Conservation (phyloP, 2,888 invertebrate genomes). For the Pterostichus niger region DNA sequence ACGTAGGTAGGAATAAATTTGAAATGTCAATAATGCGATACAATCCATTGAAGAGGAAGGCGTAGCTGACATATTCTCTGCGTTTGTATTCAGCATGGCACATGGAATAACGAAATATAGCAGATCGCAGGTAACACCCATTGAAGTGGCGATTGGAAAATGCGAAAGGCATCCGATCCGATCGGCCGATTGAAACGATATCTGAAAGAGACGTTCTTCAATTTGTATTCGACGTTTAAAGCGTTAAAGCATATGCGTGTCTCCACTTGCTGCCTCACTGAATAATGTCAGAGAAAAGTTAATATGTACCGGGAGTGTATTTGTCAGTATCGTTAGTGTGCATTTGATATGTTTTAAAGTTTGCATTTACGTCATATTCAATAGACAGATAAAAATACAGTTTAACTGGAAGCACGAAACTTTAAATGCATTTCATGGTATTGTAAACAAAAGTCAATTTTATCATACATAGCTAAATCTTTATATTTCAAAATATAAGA, state of each 20-base stretch:
- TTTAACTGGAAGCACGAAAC: no score
- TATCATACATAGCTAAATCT: no score
- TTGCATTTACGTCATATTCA: no score
- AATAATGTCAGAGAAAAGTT: background rate
- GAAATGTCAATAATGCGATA: background rate
- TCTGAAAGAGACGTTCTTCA: slow-evolving; percentile 44
- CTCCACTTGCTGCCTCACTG: background rate
- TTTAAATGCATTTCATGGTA: no score
- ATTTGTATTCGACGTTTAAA: slow-evolving; percentile 27
- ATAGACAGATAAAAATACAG: no score
- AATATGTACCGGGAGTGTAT: background rate
- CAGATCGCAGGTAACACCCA: slow-evolving; percentile 13
- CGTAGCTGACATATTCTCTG: slow-evolving; percentile 13
- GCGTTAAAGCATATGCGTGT: slow-evolving; percentile 5
- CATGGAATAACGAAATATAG: slow-evolving; percentile 11
- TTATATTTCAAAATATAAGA: no score
- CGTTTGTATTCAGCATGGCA: slow-evolving; percentile 21
- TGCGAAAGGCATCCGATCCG: slow-evolving; percentile 28
- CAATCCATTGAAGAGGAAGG: background rate
- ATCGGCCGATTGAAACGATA: background rate
- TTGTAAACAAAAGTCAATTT: no score
- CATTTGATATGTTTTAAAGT: slow-evolving; percentile 1
- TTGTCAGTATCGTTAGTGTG: background rate
- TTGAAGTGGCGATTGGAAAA: slow-evolving; percentile 17
- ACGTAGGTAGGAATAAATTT: background rate